phyloP scores from a whole-genome alignment of 2,888 invertebrate genomes.

The Callosobruchus maculatus region DNA sequence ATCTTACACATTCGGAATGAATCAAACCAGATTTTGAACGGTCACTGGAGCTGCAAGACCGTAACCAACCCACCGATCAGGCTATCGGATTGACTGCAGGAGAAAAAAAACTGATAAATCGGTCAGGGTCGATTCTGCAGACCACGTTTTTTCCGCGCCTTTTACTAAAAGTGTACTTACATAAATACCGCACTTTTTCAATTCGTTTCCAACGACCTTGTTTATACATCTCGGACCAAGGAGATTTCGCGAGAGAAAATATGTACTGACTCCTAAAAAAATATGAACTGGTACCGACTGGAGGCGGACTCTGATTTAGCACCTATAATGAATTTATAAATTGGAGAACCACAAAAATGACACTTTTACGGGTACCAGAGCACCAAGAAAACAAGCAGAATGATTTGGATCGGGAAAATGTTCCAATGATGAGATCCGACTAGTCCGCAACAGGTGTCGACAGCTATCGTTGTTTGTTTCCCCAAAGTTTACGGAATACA shows the following conservation, averaged over 20 bases:
- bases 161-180: background rate
- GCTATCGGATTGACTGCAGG: background rate
- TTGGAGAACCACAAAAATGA: too few species aligned
- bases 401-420: too few species aligned
- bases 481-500: too few species aligned
- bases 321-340: too few species aligned
- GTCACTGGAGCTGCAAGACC: background rate
- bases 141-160: background rate
- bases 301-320: too few species aligned
- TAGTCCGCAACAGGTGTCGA: too few species aligned
- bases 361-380: too few species aligned
- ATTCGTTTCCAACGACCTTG: background rate
- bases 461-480: too few species aligned
- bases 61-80: background rate
- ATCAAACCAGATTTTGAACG: background rate
- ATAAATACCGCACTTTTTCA: background rate
- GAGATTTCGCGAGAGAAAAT: background rate
- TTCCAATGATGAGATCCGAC: too few species aligned
- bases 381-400: too few species aligned
- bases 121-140: background rate
- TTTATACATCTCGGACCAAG: background rate
- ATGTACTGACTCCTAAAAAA: background rate
- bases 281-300: background rate
- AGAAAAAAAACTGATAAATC: background rate
- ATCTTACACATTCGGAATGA: background rate